Base-by-base conservation (phyloP, 2,113 vertebrate genomes). In the Odocoileus hemionus region DNA sequence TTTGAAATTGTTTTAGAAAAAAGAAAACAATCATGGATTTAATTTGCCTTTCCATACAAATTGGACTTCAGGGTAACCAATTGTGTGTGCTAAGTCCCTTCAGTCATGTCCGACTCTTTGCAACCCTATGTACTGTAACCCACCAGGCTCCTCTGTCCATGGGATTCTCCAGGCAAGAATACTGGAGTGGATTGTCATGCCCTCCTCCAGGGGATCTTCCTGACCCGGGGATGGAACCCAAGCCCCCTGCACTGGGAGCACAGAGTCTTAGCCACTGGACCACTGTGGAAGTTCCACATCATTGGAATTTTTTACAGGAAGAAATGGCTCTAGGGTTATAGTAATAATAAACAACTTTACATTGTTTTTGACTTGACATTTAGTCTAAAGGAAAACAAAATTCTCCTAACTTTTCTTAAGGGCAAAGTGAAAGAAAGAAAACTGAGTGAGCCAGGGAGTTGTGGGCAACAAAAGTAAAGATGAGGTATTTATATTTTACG, bases 291-390 rank as follows among this genome's bases (percentile, higher is more conserved):
- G 70, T 76, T 76, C 70, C 70, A 26, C 5, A 50, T 45, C 39
- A 80, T 67, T 1, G 50, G 25, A 12, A 64, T 61, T 50, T 95
- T 94, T 67, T 47, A 6, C 28, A 64, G 45, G 92, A 54, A 15
- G 43, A 70, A 78, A 28, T 83, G 21, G 2, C 39, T 90, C 25
- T 82, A 57, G 50, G 80, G 12, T 91, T 70, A 76, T 54, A 45
- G 2, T 33, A 84, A 61, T 47, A 33, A 45, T 79, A 91, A 93
- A n/a, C 67, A 92, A 89, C 43, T 94, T 95, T 86, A 47, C 33
- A 83, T 60, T 85, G 30, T 30, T 91, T 95, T 95, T 91, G 12
- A 94, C 33, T 93, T 93, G 57, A 95, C 28, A 86, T 43, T 91
- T 76, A 64, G 50, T 23, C 12, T 86, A 91, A 93, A 85, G 52